Conservation (phyloP, 2,797 vertebrate species). For the Oceanodroma leucorhoa region DNA sequence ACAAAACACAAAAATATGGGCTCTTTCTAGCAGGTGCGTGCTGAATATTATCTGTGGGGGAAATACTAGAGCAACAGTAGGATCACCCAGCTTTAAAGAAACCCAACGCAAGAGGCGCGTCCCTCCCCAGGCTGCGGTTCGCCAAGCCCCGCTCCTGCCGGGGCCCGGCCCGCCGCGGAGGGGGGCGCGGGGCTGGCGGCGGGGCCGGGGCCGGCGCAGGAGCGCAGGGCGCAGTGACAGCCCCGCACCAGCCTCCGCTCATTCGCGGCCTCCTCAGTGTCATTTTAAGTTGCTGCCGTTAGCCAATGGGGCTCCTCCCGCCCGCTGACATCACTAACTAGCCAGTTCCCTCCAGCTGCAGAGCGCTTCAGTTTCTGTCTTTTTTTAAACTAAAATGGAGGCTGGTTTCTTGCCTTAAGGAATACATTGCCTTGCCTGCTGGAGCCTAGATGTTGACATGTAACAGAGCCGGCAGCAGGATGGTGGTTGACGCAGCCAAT, state of each 20-base stretch:
- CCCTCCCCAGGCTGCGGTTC: background rate
- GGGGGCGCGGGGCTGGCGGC: background rate
- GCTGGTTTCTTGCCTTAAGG: conserved; percentile 89
- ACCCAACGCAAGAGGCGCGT: rapidly evolving
- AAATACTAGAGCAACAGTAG: background rate
- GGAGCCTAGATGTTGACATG: conserved; percentile 95
- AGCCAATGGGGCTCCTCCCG: conserved; percentile 80
- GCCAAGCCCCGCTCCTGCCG: background rate
- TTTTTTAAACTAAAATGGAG: conserved; percentile 98
- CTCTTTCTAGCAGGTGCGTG: background rate
- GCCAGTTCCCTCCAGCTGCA: conserved; percentile 96
- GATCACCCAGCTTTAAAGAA: background rate
- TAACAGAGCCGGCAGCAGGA: conserved; percentile 92
- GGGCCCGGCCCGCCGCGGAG: background rate
- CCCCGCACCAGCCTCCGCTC: conserved; percentile 74
- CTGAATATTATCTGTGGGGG: background rate
- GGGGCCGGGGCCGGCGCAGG: background rate
- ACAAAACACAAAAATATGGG: no score
- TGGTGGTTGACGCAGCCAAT: conserved; percentile 94
- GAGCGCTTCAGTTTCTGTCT: conserved; percentile 94
- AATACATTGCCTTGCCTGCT: conserved; percentile 81
- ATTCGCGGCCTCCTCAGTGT: conserved; percentile 73
- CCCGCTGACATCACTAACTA: conserved; percentile 87
- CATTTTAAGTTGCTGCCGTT: conserved; percentile 73
- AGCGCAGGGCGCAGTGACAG: conserved; percentile 26